Conservation (phyloP, 2,888 invertebrate species). For the Graphium colonna region DNA sequence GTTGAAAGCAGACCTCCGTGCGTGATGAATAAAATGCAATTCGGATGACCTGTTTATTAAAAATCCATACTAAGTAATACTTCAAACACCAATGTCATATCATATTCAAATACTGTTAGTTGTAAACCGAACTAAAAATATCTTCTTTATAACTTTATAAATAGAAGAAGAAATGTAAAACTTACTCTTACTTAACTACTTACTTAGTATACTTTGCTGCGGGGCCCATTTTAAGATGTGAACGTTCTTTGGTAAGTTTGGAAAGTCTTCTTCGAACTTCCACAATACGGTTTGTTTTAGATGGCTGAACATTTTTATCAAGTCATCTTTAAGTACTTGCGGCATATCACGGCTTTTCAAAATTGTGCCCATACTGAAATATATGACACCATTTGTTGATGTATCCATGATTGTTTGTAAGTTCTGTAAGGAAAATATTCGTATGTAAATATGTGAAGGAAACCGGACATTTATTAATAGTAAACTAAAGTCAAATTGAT, state of each 20-base stretch:
- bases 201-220: constrained; percentile 54
- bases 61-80: too few species aligned
- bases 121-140: too few species aligned
- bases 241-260: constrained; percentile 51
- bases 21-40: constrained; percentile 55
- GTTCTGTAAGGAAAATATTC: too few species aligned
- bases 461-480: too few species aligned
- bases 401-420: constrained; percentile 51
- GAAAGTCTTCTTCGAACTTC: constrained; percentile 56
- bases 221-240: constrained; percentile 57
- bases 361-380: constrained; percentile 65
- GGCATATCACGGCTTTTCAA: constrained; percentile 51
- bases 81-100: too few species aligned
- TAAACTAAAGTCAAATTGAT: too few species aligned
- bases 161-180: too few species aligned
- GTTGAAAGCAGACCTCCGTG: constrained; percentile 61
- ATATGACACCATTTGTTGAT: constrained; percentile 58
- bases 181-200: too few species aligned
- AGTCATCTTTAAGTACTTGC: constrained; percentile 36
- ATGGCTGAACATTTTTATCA: constrained; percentile 50
- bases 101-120: too few species aligned
- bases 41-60: constrained; percentile 52
- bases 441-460: too few species aligned
- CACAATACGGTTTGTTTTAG: constrained; percentile 63
- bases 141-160: too few species aligned